phyloP scores from a whole-genome alignment of 2,113 vertebrate genomes.

The Cyanoramphus novaezelandiae region DNA sequence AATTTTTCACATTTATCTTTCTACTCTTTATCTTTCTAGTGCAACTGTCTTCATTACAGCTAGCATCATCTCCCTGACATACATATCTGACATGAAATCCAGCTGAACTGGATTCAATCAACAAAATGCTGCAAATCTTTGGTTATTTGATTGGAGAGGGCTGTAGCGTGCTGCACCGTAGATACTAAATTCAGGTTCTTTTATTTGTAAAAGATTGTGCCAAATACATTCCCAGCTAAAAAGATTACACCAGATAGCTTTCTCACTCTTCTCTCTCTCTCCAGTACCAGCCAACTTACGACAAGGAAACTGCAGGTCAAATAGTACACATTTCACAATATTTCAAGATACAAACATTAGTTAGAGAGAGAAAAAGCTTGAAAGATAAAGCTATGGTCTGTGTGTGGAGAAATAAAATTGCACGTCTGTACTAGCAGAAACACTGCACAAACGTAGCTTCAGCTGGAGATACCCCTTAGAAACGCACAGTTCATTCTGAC shows the following conservation, averaged over 20 bases:
- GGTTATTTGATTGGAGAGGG: not conserved
- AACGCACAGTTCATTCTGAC: not conserved
- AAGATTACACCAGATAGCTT: not conserved
- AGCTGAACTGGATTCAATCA: not conserved
- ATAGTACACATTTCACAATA: not conserved
- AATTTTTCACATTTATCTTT: not conserved
- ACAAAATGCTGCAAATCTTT: not conserved
- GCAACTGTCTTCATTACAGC: not conserved
- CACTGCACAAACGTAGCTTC: not conserved
- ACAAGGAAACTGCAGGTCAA: not conserved
- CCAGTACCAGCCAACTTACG: not conserved
- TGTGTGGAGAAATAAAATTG: not conserved
- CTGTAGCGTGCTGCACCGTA: fast-evolving
- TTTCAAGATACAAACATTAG: not conserved
- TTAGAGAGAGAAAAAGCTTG: not conserved
- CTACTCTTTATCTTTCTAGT: not conserved
- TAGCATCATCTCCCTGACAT: not conserved
- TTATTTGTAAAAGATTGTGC: not conserved
- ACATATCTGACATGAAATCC: not conserved
- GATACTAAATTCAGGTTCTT: not conserved
- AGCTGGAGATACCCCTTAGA: not conserved
- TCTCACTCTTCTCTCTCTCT: not conserved
- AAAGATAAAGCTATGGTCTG: not conserved
- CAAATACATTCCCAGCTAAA: not conserved
- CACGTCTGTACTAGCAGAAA: not conserved